Conservation (phyloP, 2,888 invertebrate species). For the Synanthedon myopaeformis region DNA sequence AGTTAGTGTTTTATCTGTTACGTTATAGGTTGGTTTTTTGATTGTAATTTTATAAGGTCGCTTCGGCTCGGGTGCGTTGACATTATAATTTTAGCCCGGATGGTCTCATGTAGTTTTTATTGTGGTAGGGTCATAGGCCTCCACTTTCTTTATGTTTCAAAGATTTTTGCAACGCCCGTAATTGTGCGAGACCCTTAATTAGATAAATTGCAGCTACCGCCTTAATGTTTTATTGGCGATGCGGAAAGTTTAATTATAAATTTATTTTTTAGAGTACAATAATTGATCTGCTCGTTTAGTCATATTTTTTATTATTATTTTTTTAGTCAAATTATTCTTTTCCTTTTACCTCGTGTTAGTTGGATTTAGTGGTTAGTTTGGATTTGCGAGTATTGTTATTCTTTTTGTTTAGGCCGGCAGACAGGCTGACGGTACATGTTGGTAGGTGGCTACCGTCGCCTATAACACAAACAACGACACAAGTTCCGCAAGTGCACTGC, state of each 20-base stretch:
- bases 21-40: constrained; percentile 18
- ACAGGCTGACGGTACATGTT: too few relatives aligned
- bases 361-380: too few relatives aligned
- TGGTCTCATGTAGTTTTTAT: constrained; percentile 65
- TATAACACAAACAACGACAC: too few relatives aligned
- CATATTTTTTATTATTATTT: too few relatives aligned
- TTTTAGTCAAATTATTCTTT: too few relatives aligned
- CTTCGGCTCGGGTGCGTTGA: constrained; percentile 48
- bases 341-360: too few relatives aligned
- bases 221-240: neutral
- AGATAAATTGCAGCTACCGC: constrained; percentile 15
- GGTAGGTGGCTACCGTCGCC: too few relatives aligned
- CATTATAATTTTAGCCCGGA: constrained; percentile 64
- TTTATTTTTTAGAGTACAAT: too few relatives aligned
- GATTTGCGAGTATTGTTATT: too few relatives aligned
- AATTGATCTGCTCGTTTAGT: too few relatives aligned
- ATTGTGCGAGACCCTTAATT: constrained; percentile 14
- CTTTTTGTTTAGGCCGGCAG: too few relatives aligned
- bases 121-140: constrained; percentile 61
- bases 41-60: constrained; percentile 33
- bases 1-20: constrained; percentile 14
- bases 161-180: constrained; percentile 28
- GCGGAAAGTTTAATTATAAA: neutral
- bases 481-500: too few relatives aligned
- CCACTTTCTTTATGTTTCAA: constrained; percentile 37